These are phyloP conservation scores for Metallyticus violacea DNA, from an alignment of 2,888 invertebrate species.

Conservation along the genomic window DNA sequence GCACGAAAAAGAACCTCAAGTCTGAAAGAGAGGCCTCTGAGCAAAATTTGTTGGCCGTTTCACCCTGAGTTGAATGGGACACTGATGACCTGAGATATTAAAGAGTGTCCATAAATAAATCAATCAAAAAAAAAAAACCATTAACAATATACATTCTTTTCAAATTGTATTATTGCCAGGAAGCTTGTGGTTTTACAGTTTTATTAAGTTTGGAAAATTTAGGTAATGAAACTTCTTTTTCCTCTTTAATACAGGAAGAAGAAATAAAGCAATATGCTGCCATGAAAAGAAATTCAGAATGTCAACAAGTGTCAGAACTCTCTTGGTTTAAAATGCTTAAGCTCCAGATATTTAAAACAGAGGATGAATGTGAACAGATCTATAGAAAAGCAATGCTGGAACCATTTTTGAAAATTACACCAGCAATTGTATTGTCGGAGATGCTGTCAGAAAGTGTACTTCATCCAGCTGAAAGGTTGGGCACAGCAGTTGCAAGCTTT, in stretches of 20 bases:
- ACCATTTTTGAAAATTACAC: not conserved
- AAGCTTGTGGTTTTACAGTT: too few relatives aligned
- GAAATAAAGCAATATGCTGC: not conserved
- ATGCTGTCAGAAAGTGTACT: not conserved
- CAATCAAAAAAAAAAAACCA: too few relatives aligned
- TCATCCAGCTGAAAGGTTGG: conserved; percentile 5
- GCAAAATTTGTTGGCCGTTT: too few relatives aligned
- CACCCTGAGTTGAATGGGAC: too few relatives aligned
- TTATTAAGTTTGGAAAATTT: too few relatives aligned
- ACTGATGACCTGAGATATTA: too few relatives aligned
- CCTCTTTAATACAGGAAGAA: not conserved
- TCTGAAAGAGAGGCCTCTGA: too few relatives aligned
- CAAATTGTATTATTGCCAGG: too few relatives aligned
- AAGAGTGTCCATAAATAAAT: too few relatives aligned
- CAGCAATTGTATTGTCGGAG: conserved; percentile 10
- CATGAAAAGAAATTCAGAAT: not conserved
- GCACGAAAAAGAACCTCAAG: too few relatives aligned
- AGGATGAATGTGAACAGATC: not conserved
- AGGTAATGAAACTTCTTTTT: too few relatives aligned
- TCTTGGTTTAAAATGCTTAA: not conserved
- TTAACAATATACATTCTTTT: too few relatives aligned
- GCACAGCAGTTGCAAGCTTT: conserved; percentile 6
- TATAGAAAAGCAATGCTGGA: not conserved
- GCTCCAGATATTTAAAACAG: not conserved
- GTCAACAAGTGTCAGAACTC: not conserved